Base-by-base conservation (phyloP, 1,140 invertebrate species). In the Atta colombica region DNA sequence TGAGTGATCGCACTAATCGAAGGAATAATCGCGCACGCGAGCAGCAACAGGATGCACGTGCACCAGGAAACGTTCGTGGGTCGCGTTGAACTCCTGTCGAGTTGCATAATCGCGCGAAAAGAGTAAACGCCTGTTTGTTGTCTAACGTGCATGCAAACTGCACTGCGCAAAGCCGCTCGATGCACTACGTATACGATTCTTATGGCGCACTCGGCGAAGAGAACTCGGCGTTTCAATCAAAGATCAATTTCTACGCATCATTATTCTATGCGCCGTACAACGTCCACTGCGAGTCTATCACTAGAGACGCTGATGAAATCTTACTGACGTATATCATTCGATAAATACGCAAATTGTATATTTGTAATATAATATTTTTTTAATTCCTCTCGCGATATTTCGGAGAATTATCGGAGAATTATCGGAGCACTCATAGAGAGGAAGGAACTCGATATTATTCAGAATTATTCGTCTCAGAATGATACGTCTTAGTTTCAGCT, bases 1-100 rank as follows among this genome's bases (percentile, higher is more conserved):
- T 90, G 25, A 86, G 68, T 45, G 71, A 14, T n/a, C 18, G 58
- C 51, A 21, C 21, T 53, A 21, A 49, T 16, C 0, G 65, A 63
- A 55, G 80, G 58, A 60, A 65, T 69, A 31, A 71, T 84, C 51
- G 84, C 86, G 35, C 87, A 89, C 31, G 80, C 85, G 18, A 89
- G 65, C 39, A 68, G 85, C 53, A 78, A 25, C 49, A 72, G 49
- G 72, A 77, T 25, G 77, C 61, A 87, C 49, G 61, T 68, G 85
- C 77, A 90, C 66, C 91, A 91, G 77, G 91, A 55, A 77, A 69
- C 88, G 60, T 77, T 55, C 75, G 88, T 90, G 77, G 90, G 78
- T 45, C 78, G 87, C 75, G 61, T 63, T 31, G 78, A 45, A 5
- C 49, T 55, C 35, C 63, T 60, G 65, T 10, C 31, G 78, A 74